Conservation (phyloP, 2,797 vertebrate genomes). For the Pagetopsis macropterus region DNA sequence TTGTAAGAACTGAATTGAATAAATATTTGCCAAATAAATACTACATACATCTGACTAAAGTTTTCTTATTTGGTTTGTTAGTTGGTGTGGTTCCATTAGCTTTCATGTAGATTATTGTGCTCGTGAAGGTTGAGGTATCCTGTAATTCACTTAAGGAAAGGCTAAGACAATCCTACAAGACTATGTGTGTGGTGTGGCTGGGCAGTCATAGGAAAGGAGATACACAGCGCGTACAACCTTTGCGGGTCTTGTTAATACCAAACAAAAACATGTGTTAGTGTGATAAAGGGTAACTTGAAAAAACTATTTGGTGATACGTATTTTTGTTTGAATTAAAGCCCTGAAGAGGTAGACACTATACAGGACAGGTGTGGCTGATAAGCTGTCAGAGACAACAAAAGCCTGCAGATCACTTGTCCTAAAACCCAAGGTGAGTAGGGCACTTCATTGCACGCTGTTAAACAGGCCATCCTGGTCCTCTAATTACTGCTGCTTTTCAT, state of each 20-base stretch:
- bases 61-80: slow-evolving; percentile 41
- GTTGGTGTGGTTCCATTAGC: slow-evolving; percentile 23
- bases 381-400: slow-evolving; percentile 4
- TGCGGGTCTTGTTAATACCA: slow-evolving; percentile 7
- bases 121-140: slow-evolving; percentile 9
- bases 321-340: not conserved
- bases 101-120: slow-evolving; percentile 18
- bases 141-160: slow-evolving; percentile 20
- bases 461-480: not conserved
- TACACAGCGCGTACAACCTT: not conserved
- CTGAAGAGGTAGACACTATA: not conserved
- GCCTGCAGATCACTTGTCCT: not conserved
- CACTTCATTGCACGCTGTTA: not conserved
- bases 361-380: slow-evolving; percentile 3
- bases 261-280: too few relatives aligned
- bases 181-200: not conserved
- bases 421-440: not conserved
- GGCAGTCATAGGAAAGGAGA: not conserved
- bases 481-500: not conserved
- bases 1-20: too few relatives aligned
- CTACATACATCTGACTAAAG: slow-evolving; percentile 19
- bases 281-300: too few relatives aligned
- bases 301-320: slow-evolving; percentile 2
- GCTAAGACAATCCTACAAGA: not conserved
- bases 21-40: too few relatives aligned